Evolutionary conservation across 1,140 invertebrate species (phyloP).

Genomic region (Ditylenchus dipsaci): DNA sequence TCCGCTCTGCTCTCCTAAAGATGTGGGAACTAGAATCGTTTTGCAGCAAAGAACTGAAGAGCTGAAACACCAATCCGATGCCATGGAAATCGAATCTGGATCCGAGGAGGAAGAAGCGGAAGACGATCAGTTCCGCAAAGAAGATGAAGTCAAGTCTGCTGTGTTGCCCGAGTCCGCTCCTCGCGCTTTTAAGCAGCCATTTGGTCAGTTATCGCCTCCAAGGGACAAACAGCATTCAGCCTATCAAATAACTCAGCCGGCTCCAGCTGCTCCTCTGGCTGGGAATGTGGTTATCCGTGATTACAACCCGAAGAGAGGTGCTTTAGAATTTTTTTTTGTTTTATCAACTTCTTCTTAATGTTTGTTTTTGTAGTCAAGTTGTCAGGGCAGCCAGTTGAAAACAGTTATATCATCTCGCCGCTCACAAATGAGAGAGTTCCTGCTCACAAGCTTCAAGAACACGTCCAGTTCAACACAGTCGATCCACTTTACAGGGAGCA

Average conservation of each 20-base stretch:
- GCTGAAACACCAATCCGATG: constrained; percentile 36
- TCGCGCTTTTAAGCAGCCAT: too few species aligned
- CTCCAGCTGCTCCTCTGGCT: constrained; percentile 68
- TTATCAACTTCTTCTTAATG: too few species aligned
- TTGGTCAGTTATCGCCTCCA: background rate
- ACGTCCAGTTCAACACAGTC: constrained; percentile 90
- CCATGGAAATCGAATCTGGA: constrained; percentile 48
- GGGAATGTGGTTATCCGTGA: constrained; percentile 82
- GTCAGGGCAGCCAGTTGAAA: constrained; percentile 65
- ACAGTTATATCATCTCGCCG: constrained; percentile 91
- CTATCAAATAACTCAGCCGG: constrained; percentile 68
- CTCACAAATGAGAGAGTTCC: constrained; percentile 95
- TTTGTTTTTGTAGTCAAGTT: constrained; percentile 60
- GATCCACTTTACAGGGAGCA: constrained; percentile 97
- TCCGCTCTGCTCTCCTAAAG: constrained; percentile 44
- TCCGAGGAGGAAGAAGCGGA: constrained; percentile 44
- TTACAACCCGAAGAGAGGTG: too few species aligned
- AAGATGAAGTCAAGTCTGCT: background rate
- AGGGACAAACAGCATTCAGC: constrained; percentile 16
- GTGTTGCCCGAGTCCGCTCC: too few species aligned
- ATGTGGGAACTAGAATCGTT: constrained; percentile 47
- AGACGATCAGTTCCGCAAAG: background rate
- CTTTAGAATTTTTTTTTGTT: too few species aligned
- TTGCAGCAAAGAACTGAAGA: constrained; percentile 42
- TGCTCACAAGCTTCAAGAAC: constrained; percentile 88